A percentile compares a stretch with the other conserved stretches of the same genome.
phyloP scores from a whole-genome alignment of 2,888 invertebrate species.

The Lasioglossum figueresi region DNA sequence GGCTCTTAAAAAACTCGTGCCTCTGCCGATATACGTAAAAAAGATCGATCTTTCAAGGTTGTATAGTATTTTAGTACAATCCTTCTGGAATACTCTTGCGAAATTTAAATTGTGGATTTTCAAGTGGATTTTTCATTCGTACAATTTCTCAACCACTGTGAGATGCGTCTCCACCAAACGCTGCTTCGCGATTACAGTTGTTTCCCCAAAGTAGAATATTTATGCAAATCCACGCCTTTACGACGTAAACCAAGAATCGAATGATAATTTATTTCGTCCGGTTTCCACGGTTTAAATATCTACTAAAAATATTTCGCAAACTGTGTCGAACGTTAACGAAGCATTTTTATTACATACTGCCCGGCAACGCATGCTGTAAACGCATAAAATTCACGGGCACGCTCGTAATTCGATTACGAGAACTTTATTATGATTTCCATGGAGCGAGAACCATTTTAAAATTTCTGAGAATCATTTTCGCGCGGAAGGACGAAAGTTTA shows the following conservation, averaged over 20 bases:
- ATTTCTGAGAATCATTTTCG: not conserved
- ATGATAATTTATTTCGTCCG: not conserved
- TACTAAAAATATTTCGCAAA: not conserved
- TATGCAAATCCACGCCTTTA: not conserved
- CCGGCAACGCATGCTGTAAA: not conserved
- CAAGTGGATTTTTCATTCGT: not conserved
- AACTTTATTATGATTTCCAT: not conserved
- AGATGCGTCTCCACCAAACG: not conserved
- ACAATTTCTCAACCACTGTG: not conserved
- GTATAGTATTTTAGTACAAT: not conserved
- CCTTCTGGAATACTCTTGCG: not conserved
- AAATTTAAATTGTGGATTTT: not conserved
- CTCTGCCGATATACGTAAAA: not conserved
- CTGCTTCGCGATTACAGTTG: too few species aligned
- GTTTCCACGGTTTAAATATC: not conserved
- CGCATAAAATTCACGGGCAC: not conserved
- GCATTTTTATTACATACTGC: not conserved
- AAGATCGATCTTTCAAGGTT: not conserved
- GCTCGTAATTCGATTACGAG: conserved; percentile 5
- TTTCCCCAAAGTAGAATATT: not conserved
- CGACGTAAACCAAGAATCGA: not conserved
- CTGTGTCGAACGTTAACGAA: not conserved
- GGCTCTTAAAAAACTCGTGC: not conserved
- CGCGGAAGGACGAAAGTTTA: not conserved
- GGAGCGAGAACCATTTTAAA: not conserved